phyloP scores from a whole-genome alignment of 2,797 vertebrate genomes.

The Tachyglossus aculeatus region DNA sequence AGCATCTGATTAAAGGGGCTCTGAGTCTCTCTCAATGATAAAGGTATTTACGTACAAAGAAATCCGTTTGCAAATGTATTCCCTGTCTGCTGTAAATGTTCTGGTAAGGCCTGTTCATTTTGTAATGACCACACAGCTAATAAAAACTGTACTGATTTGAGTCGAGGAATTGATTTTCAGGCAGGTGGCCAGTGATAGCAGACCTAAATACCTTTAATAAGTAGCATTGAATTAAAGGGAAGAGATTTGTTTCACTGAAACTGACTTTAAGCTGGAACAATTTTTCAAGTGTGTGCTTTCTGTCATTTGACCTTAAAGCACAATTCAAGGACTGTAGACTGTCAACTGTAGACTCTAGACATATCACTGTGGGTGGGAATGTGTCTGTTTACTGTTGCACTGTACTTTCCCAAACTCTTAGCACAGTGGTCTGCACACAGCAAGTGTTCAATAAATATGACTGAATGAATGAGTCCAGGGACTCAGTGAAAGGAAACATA shows the following conservation, averaged over 20 bases:
- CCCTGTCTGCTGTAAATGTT: conserved; percentile 5
- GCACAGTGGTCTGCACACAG: no score
- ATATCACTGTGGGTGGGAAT: no score
- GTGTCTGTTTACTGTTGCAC: no score
- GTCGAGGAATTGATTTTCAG: conserved; percentile 18
- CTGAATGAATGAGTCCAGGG: neutral
- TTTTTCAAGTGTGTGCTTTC: neutral
- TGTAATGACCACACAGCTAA: conserved; percentile 10
- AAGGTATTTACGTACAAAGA: no score
- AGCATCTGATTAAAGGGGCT: neutral
- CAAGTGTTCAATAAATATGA: no score
- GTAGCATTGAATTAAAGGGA: neutral
- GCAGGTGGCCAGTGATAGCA: neutral
- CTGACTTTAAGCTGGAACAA: conserved; percentile 5
- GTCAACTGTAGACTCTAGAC: no score
- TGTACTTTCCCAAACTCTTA: no score
- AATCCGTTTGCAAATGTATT: neutral
- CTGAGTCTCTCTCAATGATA: no score
- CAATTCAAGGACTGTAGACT: no score
- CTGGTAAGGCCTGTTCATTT: conserved; percentile 9
- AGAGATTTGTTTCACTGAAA: conserved; percentile 2
- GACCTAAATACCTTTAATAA: neutral
- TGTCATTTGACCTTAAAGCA: conserved; percentile 7
- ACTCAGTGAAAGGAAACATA: neutral
- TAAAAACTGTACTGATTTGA: neutral